Evolutionary conservation across 2,113 vertebrate genomes (phyloP).

Genomic region (Psammodynastes pulverulentus): DNA sequence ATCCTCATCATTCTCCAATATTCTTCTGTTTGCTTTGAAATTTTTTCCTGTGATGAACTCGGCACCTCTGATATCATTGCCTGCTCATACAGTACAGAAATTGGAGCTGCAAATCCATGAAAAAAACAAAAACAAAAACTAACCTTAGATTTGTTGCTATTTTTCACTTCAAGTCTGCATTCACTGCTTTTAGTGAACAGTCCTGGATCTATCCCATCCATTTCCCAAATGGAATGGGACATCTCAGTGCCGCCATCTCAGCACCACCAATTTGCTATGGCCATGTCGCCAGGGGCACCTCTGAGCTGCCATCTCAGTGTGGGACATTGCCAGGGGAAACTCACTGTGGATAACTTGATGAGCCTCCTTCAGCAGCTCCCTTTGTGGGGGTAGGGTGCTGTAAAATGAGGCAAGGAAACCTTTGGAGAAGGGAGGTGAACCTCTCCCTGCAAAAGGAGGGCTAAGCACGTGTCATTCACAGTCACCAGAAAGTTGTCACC

Average conservation of each 20-base stretch:
- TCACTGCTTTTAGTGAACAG: background rate
- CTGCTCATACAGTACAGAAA: slow-evolving; percentile 61
- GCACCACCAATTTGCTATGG: background rate
- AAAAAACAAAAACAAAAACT: background rate
- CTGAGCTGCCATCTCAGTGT: background rate
- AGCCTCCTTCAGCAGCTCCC: background rate
- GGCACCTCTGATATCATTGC: slow-evolving; percentile 34
- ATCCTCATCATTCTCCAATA: slow-evolving; percentile 39
- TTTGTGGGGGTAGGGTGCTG: background rate
- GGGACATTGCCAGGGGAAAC: background rate
- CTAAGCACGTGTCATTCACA: background rate
- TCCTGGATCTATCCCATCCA: background rate
- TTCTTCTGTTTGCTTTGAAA: background rate
- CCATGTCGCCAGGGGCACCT: background rate
- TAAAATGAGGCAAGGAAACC: background rate
- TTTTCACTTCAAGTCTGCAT: background rate
- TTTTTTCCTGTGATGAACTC: background rate
- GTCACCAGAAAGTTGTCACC: background rate
- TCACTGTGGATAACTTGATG: background rate
- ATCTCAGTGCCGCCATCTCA: background rate
- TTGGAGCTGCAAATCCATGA: slow-evolving; percentile 59
- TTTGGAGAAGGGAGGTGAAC: background rate
- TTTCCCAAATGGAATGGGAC: background rate
- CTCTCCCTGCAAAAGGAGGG: background rate
- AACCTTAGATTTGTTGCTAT: background rate